Base-by-base conservation (phyloP, 2,888 invertebrate species). In the Alcis repandata region DNA sequence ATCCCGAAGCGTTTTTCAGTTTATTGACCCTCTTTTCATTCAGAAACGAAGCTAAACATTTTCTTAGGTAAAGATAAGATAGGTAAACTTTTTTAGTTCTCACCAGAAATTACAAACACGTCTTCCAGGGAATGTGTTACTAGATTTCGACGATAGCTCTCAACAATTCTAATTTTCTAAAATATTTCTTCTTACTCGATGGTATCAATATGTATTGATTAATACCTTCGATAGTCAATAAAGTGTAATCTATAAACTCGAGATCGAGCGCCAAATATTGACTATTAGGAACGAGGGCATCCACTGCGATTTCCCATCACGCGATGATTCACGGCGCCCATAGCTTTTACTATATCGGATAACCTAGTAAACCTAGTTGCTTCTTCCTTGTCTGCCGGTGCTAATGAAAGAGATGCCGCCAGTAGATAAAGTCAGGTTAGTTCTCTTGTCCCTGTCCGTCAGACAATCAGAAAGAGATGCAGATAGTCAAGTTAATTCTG, bases 311-410 rank as follows among this genome's bases (percentile, higher is more conserved):
- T 71, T 78, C 69, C 73, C 68, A 74, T 78, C 82, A 80, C 79
- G 83, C 83, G 76, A 83, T 83, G 79, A 79, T 75, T 80, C 78
- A 82, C 63, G 62, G 53, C 69, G 62, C 71, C 76, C 71, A 74
- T 69, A 69, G 68, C 59, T 70, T 72, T 74, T 73, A 19, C 45
- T 20, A 20, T n/a, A n/a, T n/a, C n/a, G n/a, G n/a, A 10, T 17
- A 48, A 27, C 4, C 48, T 48, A 10, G 10, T n/a, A n/a, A 32
- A 67, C 69, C 70, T 65, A 65, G 68, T 71, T 66, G 58, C 51
- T 41, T 63, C 63, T 63, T 74, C 70, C 73, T 64, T 71, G 63
- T 75, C 70, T 60, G 20, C 54, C 60, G 48, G 68, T 69, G 32
- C 10, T 73, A 36, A 56, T 64, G 74, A 80, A 67, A 56, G 75